These are phyloP conservation scores for Calcarius lapponicus DNA, from an alignment of 2,797 vertebrate genomes.

Conservation along the genomic window DNA sequence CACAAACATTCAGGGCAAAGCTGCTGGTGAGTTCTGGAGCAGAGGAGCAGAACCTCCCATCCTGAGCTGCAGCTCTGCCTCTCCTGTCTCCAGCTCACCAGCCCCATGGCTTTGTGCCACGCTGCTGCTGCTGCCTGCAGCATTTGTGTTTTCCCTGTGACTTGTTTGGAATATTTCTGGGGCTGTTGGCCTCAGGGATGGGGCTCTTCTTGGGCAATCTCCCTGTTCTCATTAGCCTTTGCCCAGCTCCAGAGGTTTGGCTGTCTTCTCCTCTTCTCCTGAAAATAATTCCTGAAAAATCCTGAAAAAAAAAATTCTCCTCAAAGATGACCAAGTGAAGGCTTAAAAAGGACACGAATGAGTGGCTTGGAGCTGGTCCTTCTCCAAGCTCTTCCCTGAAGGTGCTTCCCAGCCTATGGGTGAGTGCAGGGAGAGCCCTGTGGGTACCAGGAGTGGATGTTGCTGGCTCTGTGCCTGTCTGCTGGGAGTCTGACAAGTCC, in stretches of 20 bases:
- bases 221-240: not conserved
- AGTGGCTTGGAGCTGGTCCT: not conserved
- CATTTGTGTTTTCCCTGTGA: not conserved
- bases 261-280: not conserved
- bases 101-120: not conserved
- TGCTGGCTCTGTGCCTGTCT: not conserved
- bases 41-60: not conserved
- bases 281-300: not conserved
- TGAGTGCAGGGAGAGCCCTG: not conserved
- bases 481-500: not conserved
- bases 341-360: not conserved
- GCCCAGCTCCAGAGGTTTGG: accelerated
- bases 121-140: not conserved
- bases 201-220: not conserved
- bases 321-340: not conserved
- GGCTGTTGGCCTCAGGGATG: not conserved
- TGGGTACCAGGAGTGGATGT: accelerated
- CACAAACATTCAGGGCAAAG: not conserved
- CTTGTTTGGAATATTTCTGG: constrained; percentile 1
- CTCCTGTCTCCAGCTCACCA: not conserved
- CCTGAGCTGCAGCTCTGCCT: not conserved
- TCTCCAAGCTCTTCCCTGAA: not conserved
- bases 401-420: not conserved
- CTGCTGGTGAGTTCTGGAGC: not conserved
- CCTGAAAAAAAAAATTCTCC: too few species aligned